Conservation (phyloP, 1,140 invertebrate species). For the Pachypsylla venusta region DNA sequence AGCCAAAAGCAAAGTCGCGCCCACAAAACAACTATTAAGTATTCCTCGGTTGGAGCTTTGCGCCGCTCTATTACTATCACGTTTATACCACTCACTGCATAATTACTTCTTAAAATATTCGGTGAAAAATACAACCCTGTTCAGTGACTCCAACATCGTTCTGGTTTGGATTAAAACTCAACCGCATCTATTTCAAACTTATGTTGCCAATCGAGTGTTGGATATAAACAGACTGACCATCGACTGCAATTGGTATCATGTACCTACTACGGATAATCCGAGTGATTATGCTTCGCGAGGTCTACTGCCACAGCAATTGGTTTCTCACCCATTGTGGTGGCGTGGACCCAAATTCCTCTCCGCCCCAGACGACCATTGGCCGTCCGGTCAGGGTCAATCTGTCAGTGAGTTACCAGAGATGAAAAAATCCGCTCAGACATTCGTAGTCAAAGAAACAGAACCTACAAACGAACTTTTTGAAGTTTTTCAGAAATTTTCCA, state of each 20-base stretch:
- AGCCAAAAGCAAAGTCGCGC: too few species aligned
- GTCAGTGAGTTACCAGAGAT: neutral
- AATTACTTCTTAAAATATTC: too few species aligned
- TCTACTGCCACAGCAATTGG: conserved; percentile 7
- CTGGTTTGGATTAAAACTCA: too few species aligned
- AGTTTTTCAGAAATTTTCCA: neutral
- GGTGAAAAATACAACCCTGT: too few species aligned
- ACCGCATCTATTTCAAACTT: too few species aligned
- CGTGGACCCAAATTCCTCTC: conserved; percentile 18
- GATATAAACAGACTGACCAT: neutral
- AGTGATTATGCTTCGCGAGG: conserved; percentile 19
- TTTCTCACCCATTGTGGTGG: conserved; percentile 16
- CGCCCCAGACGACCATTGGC: neutral
- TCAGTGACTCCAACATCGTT: too few species aligned
- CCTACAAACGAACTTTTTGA: neutral
- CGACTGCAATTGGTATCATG: conserved; percentile 12
- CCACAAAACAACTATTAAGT: too few species aligned
- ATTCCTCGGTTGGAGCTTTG: too few species aligned
- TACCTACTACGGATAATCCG: conserved; percentile 16
- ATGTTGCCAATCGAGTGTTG: conserved; percentile 19
- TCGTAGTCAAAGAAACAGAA: too few species aligned
- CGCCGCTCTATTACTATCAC: too few species aligned
- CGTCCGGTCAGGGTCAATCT: neutral
- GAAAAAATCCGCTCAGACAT: neutral
- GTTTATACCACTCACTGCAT: too few species aligned